A percentile compares a stretch with the other conserved stretches of the same genome.
These are phyloP conservation scores for Solenodon paradoxus DNA, from an alignment of 2,113 vertebrate genomes.

Conservation along the genomic window DNA sequence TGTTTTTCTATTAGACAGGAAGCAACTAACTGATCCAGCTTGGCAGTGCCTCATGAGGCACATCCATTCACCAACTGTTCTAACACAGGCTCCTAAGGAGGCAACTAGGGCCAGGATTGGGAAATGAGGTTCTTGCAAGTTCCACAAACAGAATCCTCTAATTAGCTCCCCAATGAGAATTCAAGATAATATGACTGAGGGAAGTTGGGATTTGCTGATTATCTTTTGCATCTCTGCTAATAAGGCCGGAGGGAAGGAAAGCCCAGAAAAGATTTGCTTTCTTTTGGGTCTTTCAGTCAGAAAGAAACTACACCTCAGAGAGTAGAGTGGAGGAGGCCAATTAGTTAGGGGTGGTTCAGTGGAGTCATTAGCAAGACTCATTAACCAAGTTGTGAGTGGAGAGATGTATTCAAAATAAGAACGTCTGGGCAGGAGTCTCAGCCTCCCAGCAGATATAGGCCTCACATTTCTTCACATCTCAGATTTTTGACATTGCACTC, in stretches of 20 bases:
- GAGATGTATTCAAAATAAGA: not conserved
- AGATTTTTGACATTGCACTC: not conserved
- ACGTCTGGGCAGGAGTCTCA: not conserved
- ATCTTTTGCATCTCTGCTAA: constrained; percentile 19
- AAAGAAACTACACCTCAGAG: constrained; percentile 30
- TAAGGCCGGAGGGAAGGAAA: constrained; percentile 34
- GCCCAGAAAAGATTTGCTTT: not conserved
- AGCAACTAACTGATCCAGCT: not conserved
- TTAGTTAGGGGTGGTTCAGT: not conserved
- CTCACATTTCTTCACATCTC: not conserved
- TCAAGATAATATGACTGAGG: not conserved
- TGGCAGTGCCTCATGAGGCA: not conserved
- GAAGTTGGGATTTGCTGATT: constrained; percentile 8
- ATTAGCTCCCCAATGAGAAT: constrained; percentile 55
- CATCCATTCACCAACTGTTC: not conserved
- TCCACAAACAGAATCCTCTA: constrained; percentile 24
- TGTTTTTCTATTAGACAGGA: not conserved
- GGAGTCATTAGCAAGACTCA: not conserved
- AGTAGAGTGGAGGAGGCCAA: not conserved
- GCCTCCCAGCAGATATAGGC: not conserved
- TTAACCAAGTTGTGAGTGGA: not conserved
- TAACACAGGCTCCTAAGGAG: not conserved
- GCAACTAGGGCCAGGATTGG: not conserved
- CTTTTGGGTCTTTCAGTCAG: not conserved
- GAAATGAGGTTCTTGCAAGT: not conserved